These are phyloP conservation scores for Podarcis siculus DNA, from an alignment of 2,797 vertebrate genomes.

Conservation along the genomic window DNA sequence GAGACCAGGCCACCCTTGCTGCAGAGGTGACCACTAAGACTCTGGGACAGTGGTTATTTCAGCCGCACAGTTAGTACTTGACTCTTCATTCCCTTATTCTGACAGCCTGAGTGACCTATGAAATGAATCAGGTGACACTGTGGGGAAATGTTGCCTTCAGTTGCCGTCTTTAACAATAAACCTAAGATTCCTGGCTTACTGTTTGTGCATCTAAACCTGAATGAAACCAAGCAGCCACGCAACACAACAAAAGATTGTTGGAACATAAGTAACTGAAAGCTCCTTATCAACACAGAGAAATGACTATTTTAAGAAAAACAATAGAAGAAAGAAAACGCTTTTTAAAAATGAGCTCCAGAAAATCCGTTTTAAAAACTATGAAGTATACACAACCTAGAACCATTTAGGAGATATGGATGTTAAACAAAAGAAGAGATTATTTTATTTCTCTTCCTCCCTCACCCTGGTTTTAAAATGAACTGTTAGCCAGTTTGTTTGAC, in stretches of 20 bases:
- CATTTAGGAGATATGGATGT: slow-evolving; percentile 1
- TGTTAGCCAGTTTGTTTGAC: not conserved
- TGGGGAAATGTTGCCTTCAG: slow-evolving; percentile 38
- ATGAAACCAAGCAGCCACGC: slow-evolving; percentile 35
- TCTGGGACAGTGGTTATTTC: not conserved
- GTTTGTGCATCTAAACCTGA: slow-evolving; percentile 53
- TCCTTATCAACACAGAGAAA: slow-evolving; percentile 57
- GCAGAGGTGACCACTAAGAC: not conserved
- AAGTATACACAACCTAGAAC: not conserved
- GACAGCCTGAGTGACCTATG: slow-evolving; percentile 65
- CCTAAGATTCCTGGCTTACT: not conserved
- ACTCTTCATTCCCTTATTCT: slow-evolving; percentile 50
- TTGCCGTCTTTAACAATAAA: slow-evolving; percentile 44
- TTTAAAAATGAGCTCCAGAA: slow-evolving; percentile 52
- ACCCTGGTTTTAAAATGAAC: not conserved
- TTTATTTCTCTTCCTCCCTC: not conserved
- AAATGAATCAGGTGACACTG: slow-evolving; percentile 44
- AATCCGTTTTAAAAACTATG: not conserved
- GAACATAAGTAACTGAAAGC: slow-evolving; percentile 74
- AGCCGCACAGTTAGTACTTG: not conserved
- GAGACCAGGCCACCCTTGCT: not conserved
- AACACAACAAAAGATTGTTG: slow-evolving; percentile 47
- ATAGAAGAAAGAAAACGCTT: slow-evolving; percentile 44
- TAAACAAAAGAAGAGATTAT: not conserved
- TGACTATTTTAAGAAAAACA: slow-evolving; percentile 52